A percentile compares a stretch with the other conserved stretches of the same genome.
phyloP scores from a whole-genome alignment of 2,113 vertebrate genomes.

The Coryphaenoides rupestris region DNA sequence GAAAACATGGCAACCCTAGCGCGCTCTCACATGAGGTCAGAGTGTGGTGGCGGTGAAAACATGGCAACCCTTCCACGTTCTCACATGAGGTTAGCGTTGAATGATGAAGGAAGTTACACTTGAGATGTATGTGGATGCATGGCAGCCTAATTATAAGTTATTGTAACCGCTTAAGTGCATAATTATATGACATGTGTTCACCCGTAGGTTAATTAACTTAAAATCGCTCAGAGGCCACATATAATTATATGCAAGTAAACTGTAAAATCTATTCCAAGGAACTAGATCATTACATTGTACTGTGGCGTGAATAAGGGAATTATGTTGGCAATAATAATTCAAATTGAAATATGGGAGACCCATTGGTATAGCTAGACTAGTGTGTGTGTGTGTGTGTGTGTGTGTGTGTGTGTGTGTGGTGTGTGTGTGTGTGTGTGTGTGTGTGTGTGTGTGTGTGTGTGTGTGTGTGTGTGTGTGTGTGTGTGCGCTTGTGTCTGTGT shows the following conservation, averaged over 20 bases:
- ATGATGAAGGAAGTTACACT: not conserved
- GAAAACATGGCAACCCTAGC: not conserved
- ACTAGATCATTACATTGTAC: too few relatives aligned
- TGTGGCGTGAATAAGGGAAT: too few relatives aligned
- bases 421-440: not conserved
- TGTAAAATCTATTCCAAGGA: too few relatives aligned
- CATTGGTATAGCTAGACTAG: not conserved
- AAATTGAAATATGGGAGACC: too few relatives aligned
- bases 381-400: slow-evolving; percentile 26
- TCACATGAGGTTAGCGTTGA: not conserved
- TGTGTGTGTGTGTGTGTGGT: slow-evolving; percentile 18
- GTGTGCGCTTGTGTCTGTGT: slow-evolving; percentile 15
- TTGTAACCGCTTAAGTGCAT: not conserved
- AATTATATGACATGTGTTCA: too few relatives aligned
- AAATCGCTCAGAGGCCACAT: too few relatives aligned
- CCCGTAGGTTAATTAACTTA: not conserved
- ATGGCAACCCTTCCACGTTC: not conserved
- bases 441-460: slow-evolving; percentile 1
- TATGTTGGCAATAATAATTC: too few relatives aligned
- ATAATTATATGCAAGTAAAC: too few relatives aligned
- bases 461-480: slow-evolving; percentile 26
- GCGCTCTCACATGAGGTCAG: not conserved
- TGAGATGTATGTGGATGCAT: not conserved
- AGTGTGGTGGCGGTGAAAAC: not conserved
- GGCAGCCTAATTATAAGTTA: not conserved